Percentiles rank a stretch among this genome's conserved stretches.
Evolutionary conservation across 2,888 invertebrate genomes (phyloP).

Genomic region (Rhyacophila evoluta): DNA sequence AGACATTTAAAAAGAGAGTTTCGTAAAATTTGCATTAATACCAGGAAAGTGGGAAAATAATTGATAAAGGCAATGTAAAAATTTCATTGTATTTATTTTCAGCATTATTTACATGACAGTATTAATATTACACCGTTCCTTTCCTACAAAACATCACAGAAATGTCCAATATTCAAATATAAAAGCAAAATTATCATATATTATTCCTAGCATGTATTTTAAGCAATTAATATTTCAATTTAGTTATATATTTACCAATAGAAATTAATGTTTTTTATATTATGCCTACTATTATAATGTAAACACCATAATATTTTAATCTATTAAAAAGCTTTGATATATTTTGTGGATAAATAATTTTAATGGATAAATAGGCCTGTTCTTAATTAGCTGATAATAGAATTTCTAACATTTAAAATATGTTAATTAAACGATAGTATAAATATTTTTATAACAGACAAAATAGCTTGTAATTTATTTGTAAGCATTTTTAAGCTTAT

Average conservation of each 20-base stretch:
- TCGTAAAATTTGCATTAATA: too few species aligned
- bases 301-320: neutral
- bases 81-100: neutral
- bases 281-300: neutral
- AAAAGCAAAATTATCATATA: neutral
- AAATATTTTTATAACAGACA: too few species aligned
- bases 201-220: neutral
- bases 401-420: too few species aligned
- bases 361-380: neutral
- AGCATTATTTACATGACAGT: neutral
- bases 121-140: neutral
- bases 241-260: too few species aligned
- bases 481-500: too few species aligned
- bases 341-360: neutral
- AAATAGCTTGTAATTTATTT: too few species aligned
- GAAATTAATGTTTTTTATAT: too few species aligned
- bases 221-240: neutral
- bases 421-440: too few species aligned
- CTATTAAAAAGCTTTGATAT: neutral
- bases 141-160: constrained; percentile 24
- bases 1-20: too few species aligned
- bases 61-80: neutral
- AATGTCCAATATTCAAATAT: constrained; percentile 15
- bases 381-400: too few species aligned
- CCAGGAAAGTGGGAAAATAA: neutral